phyloP scores from a whole-genome alignment of 2,113 vertebrate species.

The Cettia cetti region DNA sequence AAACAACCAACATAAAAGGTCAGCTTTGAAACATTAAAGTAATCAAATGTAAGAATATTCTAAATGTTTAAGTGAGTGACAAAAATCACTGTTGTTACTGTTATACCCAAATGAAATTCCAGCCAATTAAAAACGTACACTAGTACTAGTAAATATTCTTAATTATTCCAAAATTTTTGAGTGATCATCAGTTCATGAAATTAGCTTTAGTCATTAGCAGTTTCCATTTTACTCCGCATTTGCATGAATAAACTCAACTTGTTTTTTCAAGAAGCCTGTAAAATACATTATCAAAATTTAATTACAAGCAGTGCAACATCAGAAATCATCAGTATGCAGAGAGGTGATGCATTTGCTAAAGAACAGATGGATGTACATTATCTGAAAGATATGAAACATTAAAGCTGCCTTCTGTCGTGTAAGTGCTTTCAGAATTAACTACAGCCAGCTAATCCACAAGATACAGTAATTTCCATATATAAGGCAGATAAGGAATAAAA shows the following conservation, averaged over 20 bases:
- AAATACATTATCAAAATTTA: slow-evolving; percentile 34
- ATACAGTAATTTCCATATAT: background rate
- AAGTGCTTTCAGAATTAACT: slow-evolving; percentile 39
- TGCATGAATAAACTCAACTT: background rate
- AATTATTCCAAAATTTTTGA: background rate
- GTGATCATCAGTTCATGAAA: background rate
- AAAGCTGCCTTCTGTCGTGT: slow-evolving; percentile 15
- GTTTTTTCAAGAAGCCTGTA: background rate
- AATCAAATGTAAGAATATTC: background rate
- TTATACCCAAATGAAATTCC: background rate
- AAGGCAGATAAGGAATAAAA: background rate
- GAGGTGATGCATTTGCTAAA: background rate
- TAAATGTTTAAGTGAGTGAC: background rate
- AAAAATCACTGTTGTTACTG: background rate
- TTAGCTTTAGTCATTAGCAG: background rate
- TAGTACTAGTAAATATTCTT: background rate
- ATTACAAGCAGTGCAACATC: slow-evolving; percentile 2
- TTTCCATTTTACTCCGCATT: background rate
- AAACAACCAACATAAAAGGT: background rate
- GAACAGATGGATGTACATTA: slow-evolving; percentile 50
- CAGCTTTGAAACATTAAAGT: background rate
- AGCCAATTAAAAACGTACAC: background rate
- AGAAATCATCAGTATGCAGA: slow-evolving; percentile 41
- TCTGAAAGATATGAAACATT: slow-evolving; percentile 37
- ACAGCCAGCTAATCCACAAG: background rate